Conservation (phyloP, 35 echinoderm and acorn worm species). For the Heliocidaris erythrogramma region DNA sequence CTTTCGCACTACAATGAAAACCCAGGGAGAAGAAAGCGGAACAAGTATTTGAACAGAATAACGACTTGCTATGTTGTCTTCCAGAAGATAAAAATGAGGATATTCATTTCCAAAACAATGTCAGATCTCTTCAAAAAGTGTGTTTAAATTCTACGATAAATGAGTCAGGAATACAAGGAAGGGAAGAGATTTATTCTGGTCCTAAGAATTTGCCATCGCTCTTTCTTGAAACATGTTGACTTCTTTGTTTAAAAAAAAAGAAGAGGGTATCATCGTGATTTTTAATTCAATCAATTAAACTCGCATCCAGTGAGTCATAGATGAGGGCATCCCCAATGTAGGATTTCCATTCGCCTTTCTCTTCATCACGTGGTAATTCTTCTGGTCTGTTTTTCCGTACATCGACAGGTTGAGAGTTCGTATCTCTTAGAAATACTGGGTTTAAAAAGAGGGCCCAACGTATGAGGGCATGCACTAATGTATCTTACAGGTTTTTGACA, state of each 20-base stretch:
- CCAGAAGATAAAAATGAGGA: neutral
- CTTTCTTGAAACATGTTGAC: neutral
- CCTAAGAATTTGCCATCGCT: neutral
- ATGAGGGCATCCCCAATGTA: neutral
- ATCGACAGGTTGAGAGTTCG: neutral
- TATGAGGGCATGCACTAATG: no score
- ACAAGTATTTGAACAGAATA: neutral
- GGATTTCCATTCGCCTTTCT: neutral
- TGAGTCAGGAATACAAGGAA: slow-evolving; percentile 1
- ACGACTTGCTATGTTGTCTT: neutral
- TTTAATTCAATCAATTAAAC: neutral
- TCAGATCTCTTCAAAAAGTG: neutral
- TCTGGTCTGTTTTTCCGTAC: neutral
- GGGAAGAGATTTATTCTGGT: neutral
- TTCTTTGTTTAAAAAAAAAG: neutral
- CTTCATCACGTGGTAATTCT: neutral
- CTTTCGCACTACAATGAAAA: slow-evolving; percentile 17
- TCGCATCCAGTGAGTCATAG: neutral
- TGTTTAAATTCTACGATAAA: neutral
- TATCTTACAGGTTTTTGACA: no score
- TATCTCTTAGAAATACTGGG: no score
- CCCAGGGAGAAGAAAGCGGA: neutral
- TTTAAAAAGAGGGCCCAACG: no score
- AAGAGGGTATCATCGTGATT: neutral
- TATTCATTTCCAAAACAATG: neutral